Conservation (phyloP, 2,113 vertebrate genomes). For the Podarcis cretensis region DNA sequence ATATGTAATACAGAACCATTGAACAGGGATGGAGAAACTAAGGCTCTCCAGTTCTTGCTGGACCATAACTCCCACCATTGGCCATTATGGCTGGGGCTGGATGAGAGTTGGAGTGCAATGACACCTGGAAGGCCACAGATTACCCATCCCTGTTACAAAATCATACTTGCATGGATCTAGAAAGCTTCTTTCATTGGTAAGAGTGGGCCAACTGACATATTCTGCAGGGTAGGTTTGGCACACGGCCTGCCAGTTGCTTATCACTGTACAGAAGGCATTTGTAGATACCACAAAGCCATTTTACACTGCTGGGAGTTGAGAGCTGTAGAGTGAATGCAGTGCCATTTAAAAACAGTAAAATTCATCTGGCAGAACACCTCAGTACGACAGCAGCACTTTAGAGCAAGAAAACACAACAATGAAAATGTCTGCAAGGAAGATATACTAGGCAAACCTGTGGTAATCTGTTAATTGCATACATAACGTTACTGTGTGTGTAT, state of each 20-base stretch:
- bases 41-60: too few species aligned
- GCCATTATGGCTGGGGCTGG: too few species aligned
- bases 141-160: background rate
- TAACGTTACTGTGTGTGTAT: background rate
- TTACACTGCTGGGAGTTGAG: constrained; percentile 8
- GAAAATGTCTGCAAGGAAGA: constrained; percentile 1
- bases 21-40: too few species aligned
- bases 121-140: too few species aligned
- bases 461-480: constrained; percentile 10
- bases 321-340: background rate
- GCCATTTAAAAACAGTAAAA: background rate
- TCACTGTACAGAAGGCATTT: background rate
- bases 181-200: background rate
- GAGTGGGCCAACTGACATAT: background rate
- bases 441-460: background rate
- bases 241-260: background rate
- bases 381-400: background rate
- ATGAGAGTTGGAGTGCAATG: too few species aligned
- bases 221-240: background rate
- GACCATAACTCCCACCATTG: too few species aligned
- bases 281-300: background rate
- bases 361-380: constrained; percentile 9
- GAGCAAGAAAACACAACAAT: background rate
- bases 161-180: background rate
- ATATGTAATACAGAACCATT: too few species aligned